Percentiles rank a stretch among this genome's conserved stretches.
phyloP scores from a whole-genome alignment of 2,113 vertebrate genomes.

The Raphicerus campestris region DNA sequence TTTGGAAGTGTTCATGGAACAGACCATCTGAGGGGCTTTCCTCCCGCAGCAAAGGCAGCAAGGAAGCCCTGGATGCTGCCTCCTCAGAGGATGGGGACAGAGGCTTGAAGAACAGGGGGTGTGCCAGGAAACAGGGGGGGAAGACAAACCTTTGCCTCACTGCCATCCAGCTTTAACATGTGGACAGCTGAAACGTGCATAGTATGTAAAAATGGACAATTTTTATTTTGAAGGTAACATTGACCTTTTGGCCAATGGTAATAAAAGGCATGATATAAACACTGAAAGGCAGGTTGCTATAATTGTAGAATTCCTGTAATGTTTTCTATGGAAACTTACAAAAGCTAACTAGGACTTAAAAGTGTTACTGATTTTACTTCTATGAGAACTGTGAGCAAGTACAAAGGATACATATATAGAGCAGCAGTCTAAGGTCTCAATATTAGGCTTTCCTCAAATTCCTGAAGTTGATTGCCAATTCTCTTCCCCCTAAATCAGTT shows the following conservation, averaged over 20 bases:
- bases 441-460: not conserved
- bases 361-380: constrained; percentile 1
- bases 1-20: not conserved
- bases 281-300: not conserved
- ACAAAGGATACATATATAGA: not conserved
- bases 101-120: not conserved
- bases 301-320: not conserved
- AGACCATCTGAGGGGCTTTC: not conserved
- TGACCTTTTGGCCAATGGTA: not conserved
- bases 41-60: not conserved
- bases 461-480: not conserved
- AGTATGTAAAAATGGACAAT: not conserved
- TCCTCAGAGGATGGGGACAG: not conserved
- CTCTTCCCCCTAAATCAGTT: constrained; percentile 25
- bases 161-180: not conserved
- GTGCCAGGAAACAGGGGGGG: not conserved
- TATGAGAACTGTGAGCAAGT: not conserved
- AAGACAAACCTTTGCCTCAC: not conserved
- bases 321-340: not conserved
- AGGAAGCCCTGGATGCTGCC: not conserved
- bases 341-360: not conserved
- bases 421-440: not conserved
- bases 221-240: not conserved
- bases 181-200: not conserved
- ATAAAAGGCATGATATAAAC: not conserved